Evolutionary conservation across 2,888 invertebrate species (phyloP), one percentile per base, ranked within the genome.

Genomic region (Sesamia inferens): DNA sequence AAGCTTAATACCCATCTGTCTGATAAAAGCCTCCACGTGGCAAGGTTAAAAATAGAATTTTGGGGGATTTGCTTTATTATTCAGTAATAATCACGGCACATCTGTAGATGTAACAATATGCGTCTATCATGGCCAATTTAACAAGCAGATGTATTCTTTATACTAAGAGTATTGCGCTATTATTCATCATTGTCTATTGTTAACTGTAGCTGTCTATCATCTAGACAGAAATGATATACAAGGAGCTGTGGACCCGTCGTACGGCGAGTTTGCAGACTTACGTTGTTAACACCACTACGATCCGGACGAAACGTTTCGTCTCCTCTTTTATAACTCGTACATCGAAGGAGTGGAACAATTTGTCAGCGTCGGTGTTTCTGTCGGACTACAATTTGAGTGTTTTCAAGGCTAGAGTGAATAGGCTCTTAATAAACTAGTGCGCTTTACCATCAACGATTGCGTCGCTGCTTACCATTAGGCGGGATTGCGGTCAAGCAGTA

Each of bases 11-110:
- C 64, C n/a, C 66, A 76, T 64, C 68, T 68, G 69, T 75, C 72
- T 71, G 76, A 72, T 64, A 54, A 68, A 79, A 44, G 42, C 24
- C 39, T 22, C 16, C 24, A 51, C 42, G 22, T 66, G 44, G 54
- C 22, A 48, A 31, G 19, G 19, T 51, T 75, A 77, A 65, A 77
- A 75, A 44, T 51, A 5, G 22, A 61, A 74, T 61, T 65, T 80
- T 3, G 16, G 48, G 74, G 2, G 14, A 13, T 22, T 65, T 61
- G 31, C 75, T 59, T 74, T 22, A 79, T 65, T 65, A 51, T 42
- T 22, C 24, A 13, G 39, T 47, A 54, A 48, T 59, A 47, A 64
- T 64, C n/a, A 54, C 47, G 58, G 24, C 54, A 63, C 19, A 39
- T 42, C 14, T 63, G 39, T 71, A 19, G 57, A 51, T 63, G 19